Conservation (phyloP, 2,888 invertebrate genomes). For the Aspidiotus destructor region DNA sequence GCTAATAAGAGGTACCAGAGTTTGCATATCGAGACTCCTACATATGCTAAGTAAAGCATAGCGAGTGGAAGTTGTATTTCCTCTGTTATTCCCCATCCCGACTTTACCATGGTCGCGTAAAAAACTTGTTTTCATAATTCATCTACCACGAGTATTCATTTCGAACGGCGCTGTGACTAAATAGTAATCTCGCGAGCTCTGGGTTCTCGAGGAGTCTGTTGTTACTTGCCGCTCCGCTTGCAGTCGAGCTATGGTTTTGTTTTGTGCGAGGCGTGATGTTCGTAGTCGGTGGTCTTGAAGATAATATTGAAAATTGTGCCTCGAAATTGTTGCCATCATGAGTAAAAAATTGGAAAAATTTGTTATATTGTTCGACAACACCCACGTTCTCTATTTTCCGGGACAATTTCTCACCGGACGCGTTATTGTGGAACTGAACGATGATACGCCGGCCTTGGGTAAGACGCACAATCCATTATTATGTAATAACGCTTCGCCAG, state of each 20-base stretch:
- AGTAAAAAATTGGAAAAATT: slow-evolving; percentile 84
- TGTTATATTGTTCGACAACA: slow-evolving; percentile 86
- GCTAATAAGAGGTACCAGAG: too few relatives aligned
- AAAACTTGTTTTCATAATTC: not conserved
- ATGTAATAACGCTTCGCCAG: too few relatives aligned
- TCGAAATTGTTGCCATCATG: slow-evolving; percentile 48
- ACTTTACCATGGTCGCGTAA: not conserved
- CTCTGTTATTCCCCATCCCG: not conserved
- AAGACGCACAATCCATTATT: slow-evolving; percentile 38
- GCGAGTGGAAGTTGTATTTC: not conserved
- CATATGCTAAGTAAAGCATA: not conserved
- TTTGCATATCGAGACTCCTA: not conserved
- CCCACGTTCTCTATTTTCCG: slow-evolving; percentile 83
- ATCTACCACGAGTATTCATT: not conserved
- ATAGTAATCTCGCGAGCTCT: too few relatives aligned
- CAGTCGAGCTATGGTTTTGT: not conserved
- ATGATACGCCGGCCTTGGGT: slow-evolving; percentile 84
- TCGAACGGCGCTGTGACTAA: too few relatives aligned
- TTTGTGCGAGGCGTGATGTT: not conserved
- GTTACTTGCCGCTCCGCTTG: not conserved
- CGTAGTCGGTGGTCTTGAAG: not conserved
- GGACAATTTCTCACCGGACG: slow-evolving; percentile 87
- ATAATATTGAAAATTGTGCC: not conserved
- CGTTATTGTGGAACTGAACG: slow-evolving; percentile 83
- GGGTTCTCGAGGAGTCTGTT: too few relatives aligned